phyloP scores from a whole-genome alignment of 2,797 vertebrate genomes.

The Oreochromis mossambicus region DNA sequence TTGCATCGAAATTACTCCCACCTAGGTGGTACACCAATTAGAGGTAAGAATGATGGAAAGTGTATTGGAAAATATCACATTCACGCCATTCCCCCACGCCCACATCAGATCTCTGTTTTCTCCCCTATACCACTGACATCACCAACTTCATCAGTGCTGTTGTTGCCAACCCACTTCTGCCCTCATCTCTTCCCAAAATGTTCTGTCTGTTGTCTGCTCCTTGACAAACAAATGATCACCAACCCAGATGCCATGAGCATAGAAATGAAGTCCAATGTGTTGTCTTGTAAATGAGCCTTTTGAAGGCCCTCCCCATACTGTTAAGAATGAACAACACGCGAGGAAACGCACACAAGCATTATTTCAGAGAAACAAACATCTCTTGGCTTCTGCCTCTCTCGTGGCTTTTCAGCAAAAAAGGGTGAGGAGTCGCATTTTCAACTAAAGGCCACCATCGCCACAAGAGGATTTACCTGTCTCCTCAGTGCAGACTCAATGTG shows the following conservation, averaged over 20 bases:
- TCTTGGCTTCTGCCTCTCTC: neutral
- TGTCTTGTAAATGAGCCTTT: constrained; percentile 27
- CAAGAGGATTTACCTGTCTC: constrained; percentile 35
- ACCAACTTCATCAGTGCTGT: constrained; percentile 47
- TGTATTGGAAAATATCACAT: constrained; percentile 57
- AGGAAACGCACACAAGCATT: neutral
- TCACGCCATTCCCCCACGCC: constrained; percentile 45
- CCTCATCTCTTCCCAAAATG: constrained; percentile 27
- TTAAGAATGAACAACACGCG: neutral
- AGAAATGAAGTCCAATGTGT: constrained; percentile 20
- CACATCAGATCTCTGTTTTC: constrained; percentile 30
- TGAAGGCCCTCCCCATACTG: neutral
- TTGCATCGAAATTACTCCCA: constrained; percentile 73
- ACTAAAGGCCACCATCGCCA: constrained; percentile 44
- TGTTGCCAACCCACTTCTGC: neutral
- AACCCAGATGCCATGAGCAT: constrained; percentile 37
- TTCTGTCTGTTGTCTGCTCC: constrained; percentile 50
- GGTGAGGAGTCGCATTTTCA: constrained; percentile 27
- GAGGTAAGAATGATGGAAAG: constrained; percentile 76
- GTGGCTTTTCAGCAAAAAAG: neutral
- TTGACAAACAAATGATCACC: constrained; percentile 68
- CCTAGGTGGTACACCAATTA: constrained; percentile 80
- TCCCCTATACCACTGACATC: constrained; percentile 17
- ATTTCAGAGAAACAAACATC: neutral
- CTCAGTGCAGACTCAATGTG: constrained; percentile 29